Evolutionary conservation across 2,888 invertebrate genomes (phyloP), one percentile per base, ranked within the genome.

Genomic region (Macrosiphum euphorbiae): DNA sequence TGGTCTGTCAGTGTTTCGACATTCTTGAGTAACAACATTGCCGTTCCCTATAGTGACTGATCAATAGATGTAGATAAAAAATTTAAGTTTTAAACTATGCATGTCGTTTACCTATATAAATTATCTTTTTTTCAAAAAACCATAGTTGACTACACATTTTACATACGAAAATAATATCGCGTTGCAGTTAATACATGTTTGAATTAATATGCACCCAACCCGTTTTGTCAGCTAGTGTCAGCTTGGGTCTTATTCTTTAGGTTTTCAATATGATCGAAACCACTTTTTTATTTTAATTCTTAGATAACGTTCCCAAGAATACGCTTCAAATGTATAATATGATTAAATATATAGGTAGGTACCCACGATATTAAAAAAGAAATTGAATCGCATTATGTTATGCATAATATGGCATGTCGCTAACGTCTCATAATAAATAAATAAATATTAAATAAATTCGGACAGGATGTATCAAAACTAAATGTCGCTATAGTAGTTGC

Each of bases 201-300:
- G 28, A 55, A 50, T 91, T 55, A 84, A 55, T 55, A 84, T 84
- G 55, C 85, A 44, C 44, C 55, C 44, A 91, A 91, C 91, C n/a
- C 55, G 91, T 91, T 91, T 91, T 91, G 44, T 91, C 16, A 52
- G 26, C 52, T 55, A 44, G 50, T 26, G 13, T 55, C 10, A 11
- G 8, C 3, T 55, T 55, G 10, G n/a, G n/a, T 24, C 35, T 47
- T 44, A 44, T 44, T 55, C 55, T 58, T 67, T 24, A 67, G 24
- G 50, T 67, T 47, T 90, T 47, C 55, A 85, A 20, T 28, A 11
- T 28, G 10, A 58, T n/a, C 11, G 4, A 91, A 91, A 91, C 91
- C 85, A 85, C 85, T 85, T 85, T 85, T 58, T 58, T 91, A 67
- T 67, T 67, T 58, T 44, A 89, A 16, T 86, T 86, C 47, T 28